These are phyloP conservation scores for Hemaris fuciformis DNA, from an alignment of 2,888 invertebrate genomes.

Conservation along the genomic window DNA sequence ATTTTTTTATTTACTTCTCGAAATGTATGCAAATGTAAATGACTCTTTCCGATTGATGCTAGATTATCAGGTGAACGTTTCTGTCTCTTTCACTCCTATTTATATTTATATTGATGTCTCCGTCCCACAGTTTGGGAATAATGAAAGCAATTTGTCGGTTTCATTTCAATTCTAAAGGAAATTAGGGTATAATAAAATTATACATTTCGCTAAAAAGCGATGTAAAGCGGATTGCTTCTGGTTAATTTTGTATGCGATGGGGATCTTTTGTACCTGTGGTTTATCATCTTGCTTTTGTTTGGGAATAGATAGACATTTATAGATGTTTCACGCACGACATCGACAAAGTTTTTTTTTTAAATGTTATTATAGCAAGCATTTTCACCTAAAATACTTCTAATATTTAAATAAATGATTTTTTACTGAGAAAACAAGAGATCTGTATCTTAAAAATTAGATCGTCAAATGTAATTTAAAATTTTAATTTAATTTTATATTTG, in stretches of 20 bases:
- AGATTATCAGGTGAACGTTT: slow-evolving; percentile 36
- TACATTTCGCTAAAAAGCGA: slow-evolving; percentile 56
- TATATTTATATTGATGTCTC: slow-evolving; percentile 13
- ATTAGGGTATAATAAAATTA: slow-evolving; percentile 74
- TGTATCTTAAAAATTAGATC: too few species aligned
- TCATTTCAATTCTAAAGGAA: slow-evolving; percentile 49
- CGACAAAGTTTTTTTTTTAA: too few species aligned
- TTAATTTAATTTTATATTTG: too few species aligned
- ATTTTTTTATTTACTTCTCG: slow-evolving; percentile 47
- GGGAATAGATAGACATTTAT: neutral
- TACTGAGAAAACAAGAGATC: too few species aligned
- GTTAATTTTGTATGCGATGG: slow-evolving; percentile 50
- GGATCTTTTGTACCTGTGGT: slow-evolving; percentile 47
- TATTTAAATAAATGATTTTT: too few species aligned
- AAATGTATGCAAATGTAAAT: slow-evolving; percentile 44
- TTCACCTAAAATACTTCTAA: too few species aligned
- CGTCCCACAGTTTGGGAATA: slow-evolving; percentile 19
- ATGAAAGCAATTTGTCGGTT: slow-evolving; percentile 48
- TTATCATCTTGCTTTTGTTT: slow-evolving; percentile 33
- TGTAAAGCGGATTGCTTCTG: slow-evolving; percentile 59
- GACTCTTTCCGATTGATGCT: slow-evolving; percentile 39
- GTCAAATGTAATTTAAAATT: too few species aligned
- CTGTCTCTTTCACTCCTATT: slow-evolving; percentile 25
- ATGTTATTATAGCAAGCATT: too few species aligned
- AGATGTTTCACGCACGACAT: too few species aligned